Base-by-base conservation (phyloP, 2,888 invertebrate genomes). In the Petrophora chlorosata region DNA sequence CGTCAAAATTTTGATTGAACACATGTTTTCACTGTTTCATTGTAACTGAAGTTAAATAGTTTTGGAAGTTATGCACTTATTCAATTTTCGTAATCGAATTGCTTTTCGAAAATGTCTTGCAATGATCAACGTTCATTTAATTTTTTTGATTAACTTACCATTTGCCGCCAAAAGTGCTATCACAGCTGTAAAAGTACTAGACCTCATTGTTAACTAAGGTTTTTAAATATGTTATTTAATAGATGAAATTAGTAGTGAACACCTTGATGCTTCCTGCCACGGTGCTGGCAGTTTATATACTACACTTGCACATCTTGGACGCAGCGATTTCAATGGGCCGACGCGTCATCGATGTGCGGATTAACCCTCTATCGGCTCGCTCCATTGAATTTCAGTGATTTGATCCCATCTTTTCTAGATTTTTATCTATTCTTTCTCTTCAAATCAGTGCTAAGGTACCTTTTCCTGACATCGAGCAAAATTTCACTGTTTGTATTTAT, bases 211-310 rank as follows among this genome's bases (percentile, higher is more conserved):
- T 55, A 62, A 72, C 64, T 65, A 53, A 65, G n/a, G 56, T 61
- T 59, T 53, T 42, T 61, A 59, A 45, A 25, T 61, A 56, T 65
- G 39, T 48, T 62, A 52, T 57, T 60, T 58, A 56, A 61, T 49
- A 56, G 54, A 41, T 50, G 48, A 44, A 55, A 53, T 46, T 59
- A 67, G n/a, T 65, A 59, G 63, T 52, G 50, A 44, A 66, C 70
- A 65, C 58, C 16, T 50, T 61, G 74, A 81, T 85, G 82, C 81
- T 79, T 80, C 82, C 78, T 82, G 64, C 74, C 79, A 58, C 65
- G 58, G 53, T 72, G 83, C 71, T 66, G 59, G 73, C 82, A 65
- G 77, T 75, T 89, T 89, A 82, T 82, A 89, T 89, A 89, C 89
- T 89, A 85, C 76, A 78, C 71, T 69, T 74, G 67, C 67, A 75